These are phyloP conservation scores for Stegodyphus dumicola DNA, from an alignment of 1,140 invertebrate species.

Conservation along the genomic window DNA sequence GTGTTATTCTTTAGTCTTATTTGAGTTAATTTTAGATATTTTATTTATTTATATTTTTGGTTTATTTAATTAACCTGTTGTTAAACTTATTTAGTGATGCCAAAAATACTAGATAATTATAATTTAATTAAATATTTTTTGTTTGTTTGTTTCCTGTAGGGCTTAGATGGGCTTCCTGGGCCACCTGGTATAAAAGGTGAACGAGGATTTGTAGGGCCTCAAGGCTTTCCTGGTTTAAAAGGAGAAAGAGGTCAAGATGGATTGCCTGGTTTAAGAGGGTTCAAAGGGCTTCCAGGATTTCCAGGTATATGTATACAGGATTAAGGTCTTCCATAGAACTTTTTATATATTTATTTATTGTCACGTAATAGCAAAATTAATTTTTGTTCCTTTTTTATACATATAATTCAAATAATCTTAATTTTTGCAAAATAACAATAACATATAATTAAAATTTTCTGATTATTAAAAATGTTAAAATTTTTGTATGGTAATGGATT, in stretches of 20 bases:
- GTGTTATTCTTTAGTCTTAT: too few relatives aligned
- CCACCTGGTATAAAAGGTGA: slow-evolving; percentile 63
- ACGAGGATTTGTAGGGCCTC: slow-evolving; percentile 62
- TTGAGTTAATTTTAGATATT: background rate
- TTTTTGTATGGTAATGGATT: background rate
- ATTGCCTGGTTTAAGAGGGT: slow-evolving; percentile 72
- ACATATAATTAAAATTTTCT: too few relatives aligned
- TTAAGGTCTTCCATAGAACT: too few relatives aligned
- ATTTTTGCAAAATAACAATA: too few relatives aligned
- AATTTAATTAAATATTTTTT: background rate
- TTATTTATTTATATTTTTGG: background rate
- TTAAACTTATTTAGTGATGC: background rate
- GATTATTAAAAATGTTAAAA: too few relatives aligned
- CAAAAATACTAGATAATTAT: background rate
- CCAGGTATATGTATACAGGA: background rate
- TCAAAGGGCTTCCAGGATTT: slow-evolving; percentile 49
- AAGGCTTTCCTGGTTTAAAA: slow-evolving; percentile 62
- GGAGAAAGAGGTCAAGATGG: slow-evolving; percentile 63
- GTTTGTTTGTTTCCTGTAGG: slow-evolving; percentile 14
- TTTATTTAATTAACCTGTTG: background rate
- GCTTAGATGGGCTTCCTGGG: slow-evolving; percentile 64
- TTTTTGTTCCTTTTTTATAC: too few relatives aligned
- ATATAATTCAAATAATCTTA: too few relatives aligned
- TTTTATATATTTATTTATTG: too few relatives aligned
- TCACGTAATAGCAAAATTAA: too few relatives aligned